These are phyloP conservation scores for Rhegmatorhina hoffmannsi DNA, from an alignment of 2,113 vertebrate genomes.

Conservation along the genomic window DNA sequence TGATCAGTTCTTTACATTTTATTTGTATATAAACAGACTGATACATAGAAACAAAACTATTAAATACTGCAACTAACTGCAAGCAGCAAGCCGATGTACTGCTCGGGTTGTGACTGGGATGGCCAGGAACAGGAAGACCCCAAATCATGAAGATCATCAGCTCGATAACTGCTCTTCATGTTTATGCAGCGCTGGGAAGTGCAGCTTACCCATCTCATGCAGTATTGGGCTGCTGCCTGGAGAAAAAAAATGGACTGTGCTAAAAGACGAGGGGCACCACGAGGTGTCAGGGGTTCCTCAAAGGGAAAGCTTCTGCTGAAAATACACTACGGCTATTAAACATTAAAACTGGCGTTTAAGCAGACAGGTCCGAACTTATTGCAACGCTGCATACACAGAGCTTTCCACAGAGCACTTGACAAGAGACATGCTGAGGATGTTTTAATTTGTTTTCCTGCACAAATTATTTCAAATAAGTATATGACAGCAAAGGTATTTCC, in stretches of 20 bases:
- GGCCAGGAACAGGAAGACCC: background rate
- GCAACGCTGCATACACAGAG: background rate
- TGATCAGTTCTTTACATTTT: background rate
- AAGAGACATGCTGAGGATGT: background rate
- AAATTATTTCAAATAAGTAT: background rate
- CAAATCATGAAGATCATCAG: background rate
- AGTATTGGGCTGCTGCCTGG: background rate
- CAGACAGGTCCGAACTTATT: background rate
- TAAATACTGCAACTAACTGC: background rate
- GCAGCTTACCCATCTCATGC: background rate
- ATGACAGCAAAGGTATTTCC: background rate
- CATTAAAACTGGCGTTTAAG: background rate
- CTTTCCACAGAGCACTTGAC: background rate
- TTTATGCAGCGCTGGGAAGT: background rate
- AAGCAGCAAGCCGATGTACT: background rate
- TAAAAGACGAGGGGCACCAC: background rate
- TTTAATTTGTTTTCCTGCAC: background rate
- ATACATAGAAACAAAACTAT: background rate
- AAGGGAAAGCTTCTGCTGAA: background rate
- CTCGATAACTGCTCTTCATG: fast-evolving
- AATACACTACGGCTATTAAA: background rate
- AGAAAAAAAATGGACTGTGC: background rate
- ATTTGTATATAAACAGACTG: background rate
- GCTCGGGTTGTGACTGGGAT: fast-evolving
- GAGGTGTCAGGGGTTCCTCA: background rate